Percentiles rank a stretch among this genome's conserved stretches.
phyloP scores from a whole-genome alignment of 2,113 vertebrate genomes.

The Chroicocephalus ridibundus region DNA sequence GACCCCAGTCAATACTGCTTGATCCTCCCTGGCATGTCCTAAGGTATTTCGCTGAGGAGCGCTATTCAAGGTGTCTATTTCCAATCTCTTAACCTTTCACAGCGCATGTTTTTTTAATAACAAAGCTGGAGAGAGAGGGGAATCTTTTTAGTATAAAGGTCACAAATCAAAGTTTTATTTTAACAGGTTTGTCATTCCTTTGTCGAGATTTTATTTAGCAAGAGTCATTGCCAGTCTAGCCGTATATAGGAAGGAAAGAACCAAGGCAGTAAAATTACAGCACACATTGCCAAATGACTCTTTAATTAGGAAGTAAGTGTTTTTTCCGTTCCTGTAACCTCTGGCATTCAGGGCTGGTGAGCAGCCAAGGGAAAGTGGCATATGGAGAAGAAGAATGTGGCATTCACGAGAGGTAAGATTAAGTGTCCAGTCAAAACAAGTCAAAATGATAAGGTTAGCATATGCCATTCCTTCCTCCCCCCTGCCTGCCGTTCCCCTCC shows the following conservation, averaged over 20 bases:
- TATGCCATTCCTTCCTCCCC: background rate
- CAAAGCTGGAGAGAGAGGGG: background rate
- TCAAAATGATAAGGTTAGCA: background rate
- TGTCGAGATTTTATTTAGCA: background rate
- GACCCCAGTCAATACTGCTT: background rate
- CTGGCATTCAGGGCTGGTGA: constrained; percentile 1
- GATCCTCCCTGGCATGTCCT: background rate
- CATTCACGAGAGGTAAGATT: background rate
- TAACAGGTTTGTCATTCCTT: background rate
- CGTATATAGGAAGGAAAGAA: background rate
- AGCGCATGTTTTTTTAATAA: background rate
- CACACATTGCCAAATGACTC: background rate
- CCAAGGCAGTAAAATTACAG: background rate
- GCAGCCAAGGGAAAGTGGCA: background rate
- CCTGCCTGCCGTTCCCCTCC: background rate
- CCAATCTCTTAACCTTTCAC: background rate
- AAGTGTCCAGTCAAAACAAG: constrained; percentile 16
- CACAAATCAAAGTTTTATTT: background rate
- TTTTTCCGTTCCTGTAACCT: background rate
- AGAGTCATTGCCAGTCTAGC: background rate
- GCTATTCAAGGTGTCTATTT: background rate
- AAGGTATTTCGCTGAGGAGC: background rate
- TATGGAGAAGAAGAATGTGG: background rate
- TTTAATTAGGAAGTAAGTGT: background rate
- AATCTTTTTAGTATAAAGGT: constrained; percentile 2